Base-by-base conservation (phyloP, 2,113 vertebrate species). In the Neolamprologus fasciatus region DNA sequence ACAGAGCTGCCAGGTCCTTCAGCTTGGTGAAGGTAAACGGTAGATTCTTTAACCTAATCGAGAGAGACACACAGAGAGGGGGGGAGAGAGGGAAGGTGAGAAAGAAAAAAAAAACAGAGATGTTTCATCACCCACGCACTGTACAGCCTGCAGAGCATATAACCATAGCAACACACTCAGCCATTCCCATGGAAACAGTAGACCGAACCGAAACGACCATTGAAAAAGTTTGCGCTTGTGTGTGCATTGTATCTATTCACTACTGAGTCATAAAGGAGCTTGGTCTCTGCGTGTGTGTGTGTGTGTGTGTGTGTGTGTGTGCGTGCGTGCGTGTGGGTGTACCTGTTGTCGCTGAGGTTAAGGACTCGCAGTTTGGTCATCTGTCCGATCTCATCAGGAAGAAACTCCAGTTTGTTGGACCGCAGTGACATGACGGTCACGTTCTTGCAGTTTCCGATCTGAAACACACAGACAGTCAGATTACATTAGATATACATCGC, bases 301-400 rank as follows among this genome's bases (percentile, higher is more conserved):
- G 53, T 55, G 21, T 26, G 9, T 26, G 23, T 28, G 9, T 3
- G 19, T 7, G 57, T 5, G 5, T 16, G 19, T 2, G 63, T 0
- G 16, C 35, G 50, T 2, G 31, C 7, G 31, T n/a, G 31, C 0
- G 1, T 0, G 2, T 76, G 14, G 7, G 42, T 28, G 83, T 98
- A 99, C 98, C 99, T 98, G 97, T 99, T 99, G 89, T 99, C 98
- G 55, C 98, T 99, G 40, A 99, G 95, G 92, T 99, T 99, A 85
- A 99, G 95, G 85, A 99, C 99, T 88, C 98, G 96, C 86, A 99
- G 96, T 94, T 99, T 99, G 95, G 98, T 98, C 99, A 99, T 99
- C 95, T 99, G 98, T 87, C 99, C 99, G 47, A 99, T 99, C 91
- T 99, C 99, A 88, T 99, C 98, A 9, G 98, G 99, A 54, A 99